A percentile compares a stretch with the other conserved stretches of the same genome.
These are phyloP conservation scores for Enchytraeus crypticus DNA, from an alignment of 2,888 invertebrate species.

Conservation along the genomic window DNA sequence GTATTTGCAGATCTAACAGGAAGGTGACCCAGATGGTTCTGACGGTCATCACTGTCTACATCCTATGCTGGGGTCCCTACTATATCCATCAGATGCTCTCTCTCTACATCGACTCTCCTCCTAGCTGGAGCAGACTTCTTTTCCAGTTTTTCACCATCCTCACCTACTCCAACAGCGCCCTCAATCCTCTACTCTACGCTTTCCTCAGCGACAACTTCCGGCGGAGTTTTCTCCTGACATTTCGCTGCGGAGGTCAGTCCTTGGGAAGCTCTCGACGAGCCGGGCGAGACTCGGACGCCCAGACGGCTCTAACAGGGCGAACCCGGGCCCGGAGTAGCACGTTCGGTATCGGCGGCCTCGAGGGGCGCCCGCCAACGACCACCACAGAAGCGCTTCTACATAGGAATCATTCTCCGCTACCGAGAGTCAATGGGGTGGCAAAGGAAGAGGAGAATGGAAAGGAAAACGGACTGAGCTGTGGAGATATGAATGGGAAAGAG, in stretches of 20 bases:
- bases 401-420: no score
- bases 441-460: no score
- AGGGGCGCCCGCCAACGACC: no score
- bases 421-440: no score
- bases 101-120: conserved; percentile 7
- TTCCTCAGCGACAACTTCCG: conserved; percentile 47
- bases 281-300: no score
- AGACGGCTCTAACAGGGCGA: no score
- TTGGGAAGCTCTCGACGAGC: no score
- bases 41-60: conserved; percentile 43
- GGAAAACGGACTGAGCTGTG: no score
- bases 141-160: conserved; percentile 42
- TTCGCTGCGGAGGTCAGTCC: conserved; percentile 34
- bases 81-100: conserved; percentile 38
- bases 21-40: conserved; percentile 45
- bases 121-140: conserved; percentile 25
- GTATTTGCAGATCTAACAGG: conserved; percentile 34
- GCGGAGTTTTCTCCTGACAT: conserved; percentile 44
- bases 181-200: conserved; percentile 46
- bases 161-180: conserved; percentile 44
- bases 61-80: conserved; percentile 46
- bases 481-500: no score
- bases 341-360: no score
- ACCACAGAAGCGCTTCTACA: no score
- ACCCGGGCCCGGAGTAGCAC: no score